Percentiles rank a stretch among this genome's conserved stretches.
phyloP scores from a whole-genome alignment of 2,888 invertebrate species.

The Xestoiulus laeticollis region DNA sequence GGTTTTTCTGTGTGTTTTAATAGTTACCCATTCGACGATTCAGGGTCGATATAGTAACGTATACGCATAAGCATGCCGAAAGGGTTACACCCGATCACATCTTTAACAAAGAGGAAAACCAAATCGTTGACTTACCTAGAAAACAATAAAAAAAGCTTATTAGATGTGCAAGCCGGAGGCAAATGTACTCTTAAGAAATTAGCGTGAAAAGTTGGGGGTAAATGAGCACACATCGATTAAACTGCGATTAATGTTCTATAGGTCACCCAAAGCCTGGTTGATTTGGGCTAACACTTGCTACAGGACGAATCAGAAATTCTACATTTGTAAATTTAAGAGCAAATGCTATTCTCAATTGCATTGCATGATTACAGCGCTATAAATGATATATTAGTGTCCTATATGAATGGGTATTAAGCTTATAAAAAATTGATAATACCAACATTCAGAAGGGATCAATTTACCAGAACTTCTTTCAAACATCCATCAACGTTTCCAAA shows the following conservation, averaged over 20 bases:
- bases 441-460: background rate
- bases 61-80: background rate
- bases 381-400: too few species aligned
- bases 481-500: background rate
- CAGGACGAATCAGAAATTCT: too few species aligned
- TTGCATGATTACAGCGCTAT: too few species aligned
- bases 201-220: background rate
- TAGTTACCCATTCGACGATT: background rate
- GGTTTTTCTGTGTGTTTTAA: background rate
- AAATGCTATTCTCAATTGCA: too few species aligned
- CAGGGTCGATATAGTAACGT: background rate
- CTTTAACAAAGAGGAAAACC: background rate
- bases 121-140: slow-evolving; percentile 9
- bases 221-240: background rate
- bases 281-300: too few species aligned
- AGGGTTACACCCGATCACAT: background rate
- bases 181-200: background rate
- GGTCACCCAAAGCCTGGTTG: background rate
- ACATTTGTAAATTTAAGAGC: too few species aligned
- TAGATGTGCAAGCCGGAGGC: background rate
- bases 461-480: background rate
- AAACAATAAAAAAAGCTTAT: background rate
- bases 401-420: too few species aligned
- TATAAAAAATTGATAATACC: too few species aligned
- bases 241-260: background rate